phyloP scores from a whole-genome alignment of 2,797 vertebrate genomes.

The Furcifer pardalis region DNA sequence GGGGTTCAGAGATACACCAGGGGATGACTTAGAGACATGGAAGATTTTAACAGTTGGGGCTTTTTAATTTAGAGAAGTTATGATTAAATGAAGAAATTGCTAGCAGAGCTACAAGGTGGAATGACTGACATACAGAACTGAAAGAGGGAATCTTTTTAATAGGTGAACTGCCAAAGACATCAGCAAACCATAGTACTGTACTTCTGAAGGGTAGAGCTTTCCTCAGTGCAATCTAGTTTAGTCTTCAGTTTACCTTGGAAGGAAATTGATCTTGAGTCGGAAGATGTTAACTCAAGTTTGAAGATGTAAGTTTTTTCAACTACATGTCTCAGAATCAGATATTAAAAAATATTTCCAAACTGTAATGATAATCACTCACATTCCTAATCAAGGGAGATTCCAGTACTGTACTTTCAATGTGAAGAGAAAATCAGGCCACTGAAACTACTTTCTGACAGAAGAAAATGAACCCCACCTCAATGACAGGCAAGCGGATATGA shows the following conservation, averaged over 20 bases:
- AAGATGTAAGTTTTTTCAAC: too few relatives aligned
- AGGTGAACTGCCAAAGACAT: background rate
- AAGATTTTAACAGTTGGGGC: constrained; percentile 24
- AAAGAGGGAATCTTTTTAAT: background rate
- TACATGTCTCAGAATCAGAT: too few relatives aligned
- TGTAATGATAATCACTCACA: background rate
- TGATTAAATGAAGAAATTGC: constrained; percentile 9
- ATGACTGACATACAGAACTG: constrained; percentile 12
- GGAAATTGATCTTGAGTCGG: too few relatives aligned
- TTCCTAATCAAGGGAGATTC: background rate
- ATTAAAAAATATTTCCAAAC: too few relatives aligned
- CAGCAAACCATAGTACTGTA: background rate
- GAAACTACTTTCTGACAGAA: background rate
- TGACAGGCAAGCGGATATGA: background rate
- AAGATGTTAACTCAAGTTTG: too few relatives aligned
- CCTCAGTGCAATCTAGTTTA: background rate
- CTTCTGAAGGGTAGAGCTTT: background rate
- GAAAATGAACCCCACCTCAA: background rate
- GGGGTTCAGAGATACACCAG: constrained; percentile 8
- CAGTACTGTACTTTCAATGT: background rate
- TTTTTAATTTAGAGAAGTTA: constrained; percentile 34
- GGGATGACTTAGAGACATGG: constrained; percentile 39
- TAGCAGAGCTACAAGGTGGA: constrained; percentile 25
- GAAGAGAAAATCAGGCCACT: background rate
- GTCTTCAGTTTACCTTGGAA: background rate